Conservation (phyloP, 1,140 invertebrate genomes). For the Drosophila sulfurigaster region DNA sequence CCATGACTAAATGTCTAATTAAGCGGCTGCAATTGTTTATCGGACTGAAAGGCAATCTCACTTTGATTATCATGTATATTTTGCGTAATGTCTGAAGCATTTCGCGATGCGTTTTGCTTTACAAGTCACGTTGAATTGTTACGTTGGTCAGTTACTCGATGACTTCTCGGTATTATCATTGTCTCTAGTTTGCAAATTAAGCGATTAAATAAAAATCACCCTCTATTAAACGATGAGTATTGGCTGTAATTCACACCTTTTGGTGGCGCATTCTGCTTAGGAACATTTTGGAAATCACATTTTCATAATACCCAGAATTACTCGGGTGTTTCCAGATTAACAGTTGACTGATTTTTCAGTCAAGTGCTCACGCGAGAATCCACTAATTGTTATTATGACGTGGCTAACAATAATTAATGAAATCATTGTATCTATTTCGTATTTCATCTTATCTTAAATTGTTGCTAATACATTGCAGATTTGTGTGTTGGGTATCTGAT, state of each 20-base stretch:
- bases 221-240: not conserved
- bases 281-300: slow-evolving; percentile 19
- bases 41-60: slow-evolving; percentile 41
- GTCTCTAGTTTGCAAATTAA: slow-evolving; percentile 5
- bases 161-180: slow-evolving; percentile 7
- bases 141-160: slow-evolving; percentile 8
- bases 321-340: not conserved
- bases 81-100: not conserved
- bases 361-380: slow-evolving; percentile 20
- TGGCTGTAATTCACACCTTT: slow-evolving; percentile 30
- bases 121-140: slow-evolving; percentile 47
- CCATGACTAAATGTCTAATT: slow-evolving; percentile 48
- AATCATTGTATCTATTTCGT: not conserved
- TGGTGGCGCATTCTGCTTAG: not conserved
- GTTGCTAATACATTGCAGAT: not conserved
- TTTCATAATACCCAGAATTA: slow-evolving; percentile 1
- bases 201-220: slow-evolving; percentile 13
- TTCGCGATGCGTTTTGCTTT: slow-evolving; percentile 8
- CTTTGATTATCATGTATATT: slow-evolving; percentile 55
- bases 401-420: not conserved
- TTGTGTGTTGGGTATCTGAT: not conserved
- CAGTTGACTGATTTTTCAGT: slow-evolving; percentile 26
- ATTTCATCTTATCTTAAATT: not conserved
- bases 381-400: slow-evolving; percentile 1
- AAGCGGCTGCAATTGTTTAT: slow-evolving; percentile 38